Evolutionary conservation across 2,797 vertebrate species (phyloP).

Genomic region (Sciurus vulgaris): DNA sequence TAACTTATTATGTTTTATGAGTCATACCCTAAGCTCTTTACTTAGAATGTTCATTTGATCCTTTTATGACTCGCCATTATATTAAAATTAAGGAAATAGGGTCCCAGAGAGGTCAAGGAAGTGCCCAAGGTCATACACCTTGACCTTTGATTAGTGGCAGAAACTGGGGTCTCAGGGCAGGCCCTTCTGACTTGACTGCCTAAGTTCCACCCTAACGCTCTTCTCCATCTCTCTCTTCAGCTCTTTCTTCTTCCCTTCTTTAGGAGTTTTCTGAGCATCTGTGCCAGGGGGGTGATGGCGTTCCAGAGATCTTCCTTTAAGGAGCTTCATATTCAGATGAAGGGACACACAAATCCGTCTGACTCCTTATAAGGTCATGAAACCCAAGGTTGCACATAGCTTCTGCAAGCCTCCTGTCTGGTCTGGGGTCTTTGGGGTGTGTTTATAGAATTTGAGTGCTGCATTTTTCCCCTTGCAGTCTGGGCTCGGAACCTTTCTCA

Average conservation of each 20-base stretch:
- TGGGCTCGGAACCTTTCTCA: neutral
- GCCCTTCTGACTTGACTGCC: neutral
- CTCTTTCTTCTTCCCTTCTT: neutral
- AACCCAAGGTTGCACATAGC: rapidly evolving
- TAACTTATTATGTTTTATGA: neutral
- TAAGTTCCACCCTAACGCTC: rapidly evolving
- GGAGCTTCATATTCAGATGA: neutral
- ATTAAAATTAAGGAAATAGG: neutral
- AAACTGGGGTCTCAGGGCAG: neutral
- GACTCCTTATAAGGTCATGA: neutral
- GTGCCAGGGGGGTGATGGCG: neutral
- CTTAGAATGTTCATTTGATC: neutral
- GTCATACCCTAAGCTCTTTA: neutral
- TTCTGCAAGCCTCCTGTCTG: neutral
- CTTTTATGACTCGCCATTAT: neutral
- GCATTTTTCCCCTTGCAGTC: neutral
- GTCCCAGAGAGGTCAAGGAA: neutral
- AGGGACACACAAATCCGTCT: neutral
- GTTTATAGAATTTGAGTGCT: rapidly evolving
- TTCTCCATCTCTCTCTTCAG: neutral
- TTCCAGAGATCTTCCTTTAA: neutral
- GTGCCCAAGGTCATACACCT: neutral
- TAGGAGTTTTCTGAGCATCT: neutral
- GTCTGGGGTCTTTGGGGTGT: rapidly evolving
- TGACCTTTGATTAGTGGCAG: neutral